These are phyloP conservation scores for Hoplodrina blanda DNA, from an alignment of 2,888 invertebrate genomes.

Conservation along the genomic window DNA sequence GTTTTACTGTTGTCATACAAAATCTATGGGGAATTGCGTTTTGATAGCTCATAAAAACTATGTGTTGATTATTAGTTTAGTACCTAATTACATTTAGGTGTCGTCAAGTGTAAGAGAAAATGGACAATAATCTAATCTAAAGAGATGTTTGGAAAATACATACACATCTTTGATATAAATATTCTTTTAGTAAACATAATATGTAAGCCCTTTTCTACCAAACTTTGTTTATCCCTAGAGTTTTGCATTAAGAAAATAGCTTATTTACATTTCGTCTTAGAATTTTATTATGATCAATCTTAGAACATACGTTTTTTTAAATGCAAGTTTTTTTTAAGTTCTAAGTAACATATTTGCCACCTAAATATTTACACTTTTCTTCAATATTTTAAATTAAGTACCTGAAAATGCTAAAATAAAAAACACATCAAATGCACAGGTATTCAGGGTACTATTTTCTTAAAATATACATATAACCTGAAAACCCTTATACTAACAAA, in stretches of 20 bases:
- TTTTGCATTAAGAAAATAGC: no score
- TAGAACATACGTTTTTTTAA: no score
- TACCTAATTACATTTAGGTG: background rate
- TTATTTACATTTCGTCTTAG: no score
- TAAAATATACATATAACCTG: slow-evolving; percentile 50
- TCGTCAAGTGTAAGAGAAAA: background rate
- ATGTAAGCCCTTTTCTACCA: background rate
- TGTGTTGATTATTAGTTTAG: no score
- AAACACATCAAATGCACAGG: background rate
- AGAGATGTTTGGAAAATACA: background rate
- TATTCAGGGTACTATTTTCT: slow-evolving; percentile 4
- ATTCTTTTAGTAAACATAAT: background rate
- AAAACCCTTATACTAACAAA: slow-evolving; percentile 60
- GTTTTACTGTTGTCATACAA: no score
- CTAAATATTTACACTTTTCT: slow-evolving; percentile 20
- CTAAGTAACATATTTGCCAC: background rate
- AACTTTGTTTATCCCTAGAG: no score
- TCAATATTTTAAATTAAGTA: background rate
- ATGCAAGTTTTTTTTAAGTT: no score
- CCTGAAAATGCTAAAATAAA: slow-evolving; percentile 33
- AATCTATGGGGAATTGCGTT: no score
- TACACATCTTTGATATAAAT: background rate
- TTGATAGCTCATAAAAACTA: no score
- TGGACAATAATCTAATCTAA: background rate
- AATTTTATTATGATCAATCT: no score